Conservation (phyloP, 2,113 vertebrate species). For the Otolemur garnettii region DNA sequence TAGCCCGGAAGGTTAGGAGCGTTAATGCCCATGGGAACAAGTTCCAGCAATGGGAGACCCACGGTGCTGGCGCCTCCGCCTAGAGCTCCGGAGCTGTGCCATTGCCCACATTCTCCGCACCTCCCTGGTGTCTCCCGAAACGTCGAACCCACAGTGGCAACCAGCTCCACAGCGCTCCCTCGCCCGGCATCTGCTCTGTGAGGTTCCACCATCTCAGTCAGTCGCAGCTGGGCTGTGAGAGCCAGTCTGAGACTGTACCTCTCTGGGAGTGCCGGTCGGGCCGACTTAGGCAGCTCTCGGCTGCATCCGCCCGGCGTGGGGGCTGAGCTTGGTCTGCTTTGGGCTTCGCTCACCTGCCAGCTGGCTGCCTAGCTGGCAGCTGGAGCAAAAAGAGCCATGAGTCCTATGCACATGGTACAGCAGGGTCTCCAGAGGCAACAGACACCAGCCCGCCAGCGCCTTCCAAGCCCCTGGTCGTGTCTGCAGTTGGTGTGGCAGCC, state of each 20-base stretch:
- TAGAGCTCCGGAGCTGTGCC: fast-evolving
- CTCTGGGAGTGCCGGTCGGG: no score
- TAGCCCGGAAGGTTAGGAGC: background rate
- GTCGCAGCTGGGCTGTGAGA: background rate
- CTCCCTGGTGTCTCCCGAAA: background rate
- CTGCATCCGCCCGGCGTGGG: background rate
- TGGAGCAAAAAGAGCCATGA: background rate
- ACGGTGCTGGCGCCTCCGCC: fast-evolving
- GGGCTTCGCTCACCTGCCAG: background rate
- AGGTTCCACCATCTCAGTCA: background rate
- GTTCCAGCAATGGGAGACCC: background rate
- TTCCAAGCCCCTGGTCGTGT: background rate
- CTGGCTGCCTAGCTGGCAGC: background rate
- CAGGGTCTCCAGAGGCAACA: background rate
- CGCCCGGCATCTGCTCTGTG: background rate
- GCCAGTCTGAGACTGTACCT: background rate
- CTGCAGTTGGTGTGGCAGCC: background rate
- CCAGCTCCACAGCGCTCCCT: background rate
- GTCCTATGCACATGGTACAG: background rate
- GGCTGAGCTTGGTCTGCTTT: no score
- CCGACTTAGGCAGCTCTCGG: background rate
- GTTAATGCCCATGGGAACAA: fast-evolving
- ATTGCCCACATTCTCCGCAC: no score
- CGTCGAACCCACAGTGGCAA: background rate
- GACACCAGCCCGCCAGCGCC: no score